Base-by-base conservation (phyloP, 1,140 invertebrate genomes). In the Ectropis grisescens region DNA sequence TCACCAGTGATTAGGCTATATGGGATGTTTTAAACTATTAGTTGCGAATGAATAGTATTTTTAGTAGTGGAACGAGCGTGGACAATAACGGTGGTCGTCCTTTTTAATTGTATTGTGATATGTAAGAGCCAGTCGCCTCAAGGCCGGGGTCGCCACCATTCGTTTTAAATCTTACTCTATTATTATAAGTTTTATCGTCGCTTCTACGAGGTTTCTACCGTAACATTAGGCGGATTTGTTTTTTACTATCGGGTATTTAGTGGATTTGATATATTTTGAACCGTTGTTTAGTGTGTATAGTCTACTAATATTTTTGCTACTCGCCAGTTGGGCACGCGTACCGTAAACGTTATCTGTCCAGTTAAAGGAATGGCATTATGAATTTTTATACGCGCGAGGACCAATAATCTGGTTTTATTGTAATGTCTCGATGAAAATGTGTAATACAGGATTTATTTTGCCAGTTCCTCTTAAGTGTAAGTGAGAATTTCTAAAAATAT, bases 391-490 rank as follows among this genome's bases (percentile, higher is more conserved):
- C 49, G 59, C n/a, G n/a, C n/a, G n/a, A n/a, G 59, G 71, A 76
- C 71, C 69, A 76, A 74, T n/a, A 74, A 60, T 54, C 45, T 59
- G 61, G 59, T 62, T 70, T 56, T 45, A n/a, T 60, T 64, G 50
- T 59, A 59, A 56, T 49, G 47, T 56, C 46, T 29, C 45, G 38
- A 37, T 13, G 28, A 40, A 40, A 41, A 52, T 26, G 16, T 32
- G 39, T 47, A 51, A 71, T 75, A 79, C 74, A 79, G 68, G 70
- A 79, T 79, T 79, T 79, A 69, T 80, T 80, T 76, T 75, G 71
- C 75, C 75, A 80, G 75, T 80, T 80, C 75, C 75, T 80, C 71
- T 76, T 80, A 75, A 75, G 64, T 66, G 58, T 76, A 80, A 76
- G 71, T 76, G 68, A 76, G 69, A 76, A 75, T 79, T 74, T 79